phyloP scores from a whole-genome alignment of 2,113 vertebrate species.

The Osmerus mordax region DNA sequence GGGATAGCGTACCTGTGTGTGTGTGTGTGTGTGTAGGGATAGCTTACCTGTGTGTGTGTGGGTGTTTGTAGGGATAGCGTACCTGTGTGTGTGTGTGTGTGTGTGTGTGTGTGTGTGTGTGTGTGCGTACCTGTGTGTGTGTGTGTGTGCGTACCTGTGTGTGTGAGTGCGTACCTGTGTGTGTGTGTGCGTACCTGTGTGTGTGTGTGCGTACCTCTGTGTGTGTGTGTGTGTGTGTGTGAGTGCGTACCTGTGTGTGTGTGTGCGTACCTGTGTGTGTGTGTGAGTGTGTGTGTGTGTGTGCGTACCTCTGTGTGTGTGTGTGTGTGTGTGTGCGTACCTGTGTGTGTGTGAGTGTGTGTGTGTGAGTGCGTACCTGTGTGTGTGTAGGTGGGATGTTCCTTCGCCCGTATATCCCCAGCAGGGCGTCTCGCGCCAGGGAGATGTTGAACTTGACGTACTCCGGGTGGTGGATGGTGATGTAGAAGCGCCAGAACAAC shows the following conservation, averaged over 20 bases:
- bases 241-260: no score
- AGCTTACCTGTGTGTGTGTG: background rate
- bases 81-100: no score
- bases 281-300: background rate
- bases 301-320: background rate
- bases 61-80: no score
- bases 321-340: background rate
- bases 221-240: no score
- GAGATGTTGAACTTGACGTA: conserved; percentile 98
- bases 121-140: no score
- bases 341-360: background rate
- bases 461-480: conserved; percentile 91
- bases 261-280: background rate
- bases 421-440: conserved; percentile 88
- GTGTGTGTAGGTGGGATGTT: conserved; percentile 98
- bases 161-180: no score
- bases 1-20: no score
- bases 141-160: no score
- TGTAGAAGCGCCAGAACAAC: conserved; percentile 96
- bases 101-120: no score
- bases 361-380: conserved; percentile 76
- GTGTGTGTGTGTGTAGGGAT: no score
- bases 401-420: conserved; percentile 96
- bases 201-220: no score
- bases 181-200: no score